Percentiles rank a stretch among this genome's conserved stretches.
Evolutionary conservation across 2,797 vertebrate genomes (phyloP).

Genomic region (Serranus cabrilla): DNA sequence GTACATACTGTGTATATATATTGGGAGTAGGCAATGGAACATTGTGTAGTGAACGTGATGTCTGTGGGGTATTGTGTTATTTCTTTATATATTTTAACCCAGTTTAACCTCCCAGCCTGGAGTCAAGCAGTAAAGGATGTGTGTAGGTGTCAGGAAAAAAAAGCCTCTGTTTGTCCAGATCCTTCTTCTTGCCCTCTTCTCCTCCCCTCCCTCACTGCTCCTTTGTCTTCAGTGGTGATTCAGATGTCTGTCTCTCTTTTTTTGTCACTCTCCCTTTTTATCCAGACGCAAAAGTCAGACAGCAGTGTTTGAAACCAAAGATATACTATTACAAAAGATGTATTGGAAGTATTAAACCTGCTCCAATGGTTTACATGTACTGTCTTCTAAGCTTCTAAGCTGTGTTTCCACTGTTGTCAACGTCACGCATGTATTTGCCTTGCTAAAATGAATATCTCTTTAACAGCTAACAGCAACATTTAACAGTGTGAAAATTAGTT

Average conservation of each 20-base stretch:
- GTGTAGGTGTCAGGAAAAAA: conserved; percentile 49
- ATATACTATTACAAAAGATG: no score
- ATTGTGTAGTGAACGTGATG: conserved; percentile 9
- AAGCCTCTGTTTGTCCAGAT: conserved; percentile 42
- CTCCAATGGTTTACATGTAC: no score
- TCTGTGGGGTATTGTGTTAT: conserved; percentile 42
- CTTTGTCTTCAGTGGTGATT: conserved; percentile 65
- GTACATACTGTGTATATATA: background rate
- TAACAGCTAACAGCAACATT: no score
- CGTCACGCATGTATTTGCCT: no score
- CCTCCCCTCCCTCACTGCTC: conserved; percentile 27
- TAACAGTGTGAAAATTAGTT: no score
- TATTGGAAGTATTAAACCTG: no score
- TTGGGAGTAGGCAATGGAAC: background rate
- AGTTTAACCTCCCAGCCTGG: conserved; percentile 65
- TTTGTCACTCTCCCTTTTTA: conserved; percentile 56
- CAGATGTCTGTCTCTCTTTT: conserved; percentile 54
- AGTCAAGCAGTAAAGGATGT: conserved; percentile 58
- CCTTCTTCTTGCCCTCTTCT: conserved; percentile 40
- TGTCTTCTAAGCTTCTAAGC: no score
- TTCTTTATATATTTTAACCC: conserved; percentile 62
- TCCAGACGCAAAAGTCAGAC: conserved; percentile 78
- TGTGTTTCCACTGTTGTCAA: no score
- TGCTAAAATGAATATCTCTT: no score
- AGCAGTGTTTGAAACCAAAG: conserved; percentile 71